These are phyloP conservation scores for Diadema setosum DNA, from an alignment of 35 echinoderm and acorn worm species.

Conservation along the genomic window DNA sequence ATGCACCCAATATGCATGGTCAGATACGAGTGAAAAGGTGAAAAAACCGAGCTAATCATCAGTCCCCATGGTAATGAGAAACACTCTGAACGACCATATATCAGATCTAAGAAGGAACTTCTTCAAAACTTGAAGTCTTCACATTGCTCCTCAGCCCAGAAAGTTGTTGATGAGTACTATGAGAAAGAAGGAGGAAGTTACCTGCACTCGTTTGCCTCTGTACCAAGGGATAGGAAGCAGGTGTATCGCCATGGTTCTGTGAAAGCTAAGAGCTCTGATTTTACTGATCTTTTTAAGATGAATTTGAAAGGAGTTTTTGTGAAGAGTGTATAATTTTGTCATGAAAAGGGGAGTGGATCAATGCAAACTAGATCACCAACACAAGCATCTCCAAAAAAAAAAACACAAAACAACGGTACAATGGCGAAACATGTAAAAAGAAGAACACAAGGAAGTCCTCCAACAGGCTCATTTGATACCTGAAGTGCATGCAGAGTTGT, in stretches of 20 bases:
- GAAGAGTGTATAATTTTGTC: constrained; percentile 19
- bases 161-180: constrained; percentile 17
- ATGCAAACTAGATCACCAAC: not conserved
- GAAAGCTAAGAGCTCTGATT: not conserved
- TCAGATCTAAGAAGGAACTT: no score
- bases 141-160: constrained; percentile 15
- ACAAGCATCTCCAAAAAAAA: not conserved
- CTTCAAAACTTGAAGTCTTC: no score
- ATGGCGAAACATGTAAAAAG: not conserved
- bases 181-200: constrained; percentile 1
- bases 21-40: no score
- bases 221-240: not conserved
- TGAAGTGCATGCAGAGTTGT: constrained; percentile 10
- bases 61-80: no score
- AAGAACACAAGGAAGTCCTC: no score
- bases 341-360: not conserved
- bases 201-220: not conserved
- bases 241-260: constrained; percentile 1
- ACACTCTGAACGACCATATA: no score
- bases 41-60: no score
- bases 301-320: constrained; percentile 19
- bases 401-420: not conserved
- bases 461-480: not conserved
- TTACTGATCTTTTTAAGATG: not conserved
- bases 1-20: no score